Evolutionary conservation across 1,140 invertebrate species (phyloP), one percentile per base, ranked within the genome.

Genomic region (Kradibia gibbosae): DNA sequence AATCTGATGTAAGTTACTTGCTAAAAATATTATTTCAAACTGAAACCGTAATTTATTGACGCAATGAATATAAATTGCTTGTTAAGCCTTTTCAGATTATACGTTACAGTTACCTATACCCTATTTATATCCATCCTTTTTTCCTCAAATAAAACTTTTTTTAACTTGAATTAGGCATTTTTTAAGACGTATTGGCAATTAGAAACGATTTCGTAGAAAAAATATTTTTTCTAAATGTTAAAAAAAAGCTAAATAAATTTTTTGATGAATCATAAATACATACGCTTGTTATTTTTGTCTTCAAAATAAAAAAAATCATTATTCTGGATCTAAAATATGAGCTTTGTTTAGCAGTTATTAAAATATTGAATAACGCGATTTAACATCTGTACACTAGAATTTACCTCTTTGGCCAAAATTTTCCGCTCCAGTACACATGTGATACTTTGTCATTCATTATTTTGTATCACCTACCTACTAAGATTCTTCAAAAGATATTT

Each of bases 11-110:
- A 22, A 57, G 71, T 78, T 67, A 78, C 10, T 13, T 28, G 5
- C 25, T 48, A 48, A 45, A 72, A 62, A 50, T 4, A 50, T 72
- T 72, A 48, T 72, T 72, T 20, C n/a, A 0, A 45, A 50, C 22
- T 25, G 20, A 72, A 28, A 48, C 70, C 48, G 70, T 53, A 78
- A 70, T 70, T 78, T 78, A 70, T 78, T 53, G 65, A 70, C 70
- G 28, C 62, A 70, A 78, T 78, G 76, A 78, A 70, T 55, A 78
- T 78, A 70, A 78, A 78, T 71, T 78, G 65, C 77, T 71, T 25
- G 65, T 78, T 78, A 78, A 78, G 50, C 34, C 62, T 48, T 53
- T 67, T 17, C 22, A 70, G 50, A 71, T 78, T 78, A 71, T 42
- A 57, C 15, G 73, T 36, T 67, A 48, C n/a, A 36, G 39, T 50